Evolutionary conservation across 2,797 vertebrate genomes (phyloP).

Genomic region (Oophaga sylvatica): DNA sequence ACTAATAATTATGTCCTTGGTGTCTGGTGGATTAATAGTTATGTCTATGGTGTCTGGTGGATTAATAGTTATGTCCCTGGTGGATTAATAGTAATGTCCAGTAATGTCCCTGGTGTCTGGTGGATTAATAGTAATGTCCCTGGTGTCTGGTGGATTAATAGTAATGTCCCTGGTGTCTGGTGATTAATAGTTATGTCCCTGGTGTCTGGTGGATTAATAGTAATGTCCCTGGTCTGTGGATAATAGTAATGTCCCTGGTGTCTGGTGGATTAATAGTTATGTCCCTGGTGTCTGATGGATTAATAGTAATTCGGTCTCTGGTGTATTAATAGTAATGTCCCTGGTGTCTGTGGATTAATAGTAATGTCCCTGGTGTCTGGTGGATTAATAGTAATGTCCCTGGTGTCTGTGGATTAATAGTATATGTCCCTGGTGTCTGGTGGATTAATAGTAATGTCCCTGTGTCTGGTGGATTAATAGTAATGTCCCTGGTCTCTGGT

Average conservation of each 20-base stretch:
- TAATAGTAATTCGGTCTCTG: background rate
- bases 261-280: background rate
- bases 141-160: background rate
- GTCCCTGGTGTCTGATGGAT: background rate
- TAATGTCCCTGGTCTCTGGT: too few relatives aligned
- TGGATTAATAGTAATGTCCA: background rate
- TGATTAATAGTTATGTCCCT: background rate
- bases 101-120: too few relatives aligned
- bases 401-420: background rate
- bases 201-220: background rate
- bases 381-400: background rate
- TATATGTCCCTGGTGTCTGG: background rate
- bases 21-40: background rate
- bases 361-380: too few relatives aligned
- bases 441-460: background rate
- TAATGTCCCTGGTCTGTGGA: too few relatives aligned
- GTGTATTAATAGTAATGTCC: background rate
- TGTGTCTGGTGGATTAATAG: background rate
- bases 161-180: background rate
- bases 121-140: background rate
- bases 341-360: background rate
- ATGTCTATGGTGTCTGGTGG: background rate
- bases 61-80: background rate
- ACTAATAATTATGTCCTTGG: background rate
- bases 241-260: background rate